These are phyloP conservation scores for Anguilla megastoma DNA, from an alignment of 2,797 vertebrate species.

Conservation along the genomic window DNA sequence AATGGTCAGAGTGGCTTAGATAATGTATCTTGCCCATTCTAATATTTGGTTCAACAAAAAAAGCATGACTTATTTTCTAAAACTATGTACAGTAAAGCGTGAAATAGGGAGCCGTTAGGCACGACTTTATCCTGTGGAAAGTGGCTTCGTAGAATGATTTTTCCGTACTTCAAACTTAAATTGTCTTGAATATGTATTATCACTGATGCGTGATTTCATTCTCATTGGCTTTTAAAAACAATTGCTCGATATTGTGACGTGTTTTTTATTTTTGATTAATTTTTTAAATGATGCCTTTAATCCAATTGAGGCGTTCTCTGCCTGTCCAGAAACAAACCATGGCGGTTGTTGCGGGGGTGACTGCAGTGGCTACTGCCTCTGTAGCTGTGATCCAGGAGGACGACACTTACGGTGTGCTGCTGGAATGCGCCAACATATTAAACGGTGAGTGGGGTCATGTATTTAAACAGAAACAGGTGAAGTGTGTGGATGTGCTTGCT, in stretches of 20 bases:
- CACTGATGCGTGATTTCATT: background rate
- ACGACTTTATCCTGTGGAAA: too few relatives aligned
- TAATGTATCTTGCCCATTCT: too few relatives aligned
- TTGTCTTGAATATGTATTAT: background rate
- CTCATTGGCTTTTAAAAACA: background rate
- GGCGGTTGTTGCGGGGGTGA: slow-evolving; percentile 78
- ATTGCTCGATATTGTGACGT: background rate
- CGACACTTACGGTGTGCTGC: slow-evolving; percentile 72
- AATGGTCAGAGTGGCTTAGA: too few relatives aligned
- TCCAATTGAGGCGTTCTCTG: background rate
- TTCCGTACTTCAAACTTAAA: background rate
- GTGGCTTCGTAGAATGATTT: too few relatives aligned
- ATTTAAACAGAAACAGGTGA: background rate
- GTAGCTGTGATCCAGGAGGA: slow-evolving; percentile 78
- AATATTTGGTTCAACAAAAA: too few relatives aligned
- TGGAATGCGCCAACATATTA: slow-evolving; percentile 76
- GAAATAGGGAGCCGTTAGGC: too few relatives aligned
- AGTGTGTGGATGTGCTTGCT: background rate
- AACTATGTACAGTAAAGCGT: too few relatives aligned
- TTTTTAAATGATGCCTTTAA: background rate
- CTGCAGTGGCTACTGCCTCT: slow-evolving; percentile 76
- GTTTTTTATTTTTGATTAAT: background rate
- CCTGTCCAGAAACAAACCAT: slow-evolving; percentile 64
- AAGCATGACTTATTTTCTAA: too few relatives aligned
- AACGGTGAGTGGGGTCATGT: slow-evolving; percentile 70